Evolutionary conservation across 2,113 vertebrate genomes (phyloP), one percentile per base, ranked within the genome.

Genomic region (Entosphenus tridentatus): DNA sequence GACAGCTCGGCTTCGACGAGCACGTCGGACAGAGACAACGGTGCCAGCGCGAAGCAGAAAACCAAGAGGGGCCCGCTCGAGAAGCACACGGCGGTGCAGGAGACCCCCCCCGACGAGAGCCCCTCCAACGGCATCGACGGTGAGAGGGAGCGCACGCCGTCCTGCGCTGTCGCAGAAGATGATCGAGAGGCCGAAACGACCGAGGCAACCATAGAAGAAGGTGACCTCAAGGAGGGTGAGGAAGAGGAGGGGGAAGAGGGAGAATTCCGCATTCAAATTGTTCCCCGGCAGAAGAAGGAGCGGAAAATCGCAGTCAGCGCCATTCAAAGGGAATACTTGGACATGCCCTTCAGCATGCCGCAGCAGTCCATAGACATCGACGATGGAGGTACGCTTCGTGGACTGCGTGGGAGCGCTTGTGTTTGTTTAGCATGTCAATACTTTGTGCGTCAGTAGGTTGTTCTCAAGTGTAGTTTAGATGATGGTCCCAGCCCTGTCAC

Each of bases 291-390:
- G 72, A 83, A 89, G 67, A 98, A 98, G 70, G 84, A 96, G 77
- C 85, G 93, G 70, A 98, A 98, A 81, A 98, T 98, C 54, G 93
- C 93, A 0, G 93, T 98, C 71, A 98, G 93, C 9, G 91, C 91
- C 71, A 98, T 98, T 75, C 93, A 98, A 80, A 91, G 93, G 70
- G 93, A 98, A 72, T 98, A 98, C 76, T 80, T 98, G 69, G 93
- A 98, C 76, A 93, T 98, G 76, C 86, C 93, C 10, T 95, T 95
- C 78, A 92, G 88, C 78, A 86, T 87, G 54, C 83, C 89, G 17
- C 91, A 98, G 39, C 39, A 39, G 39, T 39, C 39, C 39, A 39
- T 39, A 39, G 39, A 39, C 39, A 39, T 39, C 39, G 39, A 39
- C 39, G 39, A 39, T 39, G 39, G 39, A 39, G 39, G 39, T 39